Base-by-base conservation (phyloP, 2,113 vertebrate species). In the Shinisaurus crocodilurus region DNA sequence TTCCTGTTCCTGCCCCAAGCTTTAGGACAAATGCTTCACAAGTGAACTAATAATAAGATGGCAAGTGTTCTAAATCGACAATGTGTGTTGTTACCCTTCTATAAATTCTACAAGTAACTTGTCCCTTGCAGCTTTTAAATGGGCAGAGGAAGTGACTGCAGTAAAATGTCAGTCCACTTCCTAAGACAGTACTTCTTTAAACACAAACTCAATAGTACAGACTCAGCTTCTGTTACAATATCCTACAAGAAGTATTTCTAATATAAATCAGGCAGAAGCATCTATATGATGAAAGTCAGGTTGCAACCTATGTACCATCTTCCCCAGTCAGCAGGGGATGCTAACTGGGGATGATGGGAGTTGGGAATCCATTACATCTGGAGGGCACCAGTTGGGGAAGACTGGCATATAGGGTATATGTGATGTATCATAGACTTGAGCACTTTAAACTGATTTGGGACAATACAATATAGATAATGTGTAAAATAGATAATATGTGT, bases 51-150 rank as follows among this genome's bases (percentile, higher is more conserved):
- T 60, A 10, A 67, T 50, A 82, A 88, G 81, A 86, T 57, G 79
- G 27, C 77, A 80, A 90, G 25, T 70, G 50, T 92, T 93, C 95
- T 88, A 89, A 84, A 88, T 77, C 25, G 88, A 93, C 81, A 34
- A 16, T 1, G 1, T 63, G 54, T 88, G 37, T 48, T 91, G 77
- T 79, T 63, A 77, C 27, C n/a, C 27, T 43, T 87, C 40, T 79
- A 65, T 65, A 80, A 90, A 37, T 87, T 0, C 7, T 90, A 48
- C 5, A 15, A 93, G 92, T 82, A 94, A 95, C 91, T 92, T 95
- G 70, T 92, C 57, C 57, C 87, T 95, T 91, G 77, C 86, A 95
- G 85, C 45, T 32, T 85, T 89, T 91, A 63, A 77, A 43, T 45
- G 54, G 86, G 23, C 60, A 94, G 79, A 63, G 88, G 75, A 4